Evolutionary conservation across 92 coral and sea anemone species (phyloP), one percentile per base, ranked within the genome.

Genomic region (Siderastrea radians): DNA sequence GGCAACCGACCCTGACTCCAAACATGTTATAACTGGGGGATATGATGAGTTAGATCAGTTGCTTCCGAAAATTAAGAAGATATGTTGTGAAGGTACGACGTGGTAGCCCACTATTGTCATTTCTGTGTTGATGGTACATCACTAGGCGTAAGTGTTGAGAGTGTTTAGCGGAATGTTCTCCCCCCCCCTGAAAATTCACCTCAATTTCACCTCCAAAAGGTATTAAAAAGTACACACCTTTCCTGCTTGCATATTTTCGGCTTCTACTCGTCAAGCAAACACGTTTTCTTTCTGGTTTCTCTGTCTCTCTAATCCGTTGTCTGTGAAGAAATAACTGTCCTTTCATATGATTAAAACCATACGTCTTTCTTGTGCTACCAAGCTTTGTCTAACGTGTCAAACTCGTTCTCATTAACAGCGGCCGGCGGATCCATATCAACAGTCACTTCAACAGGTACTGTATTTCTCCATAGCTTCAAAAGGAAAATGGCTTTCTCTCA

Each of bases 1-100:
- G 90, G 95, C 95, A 47, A 82, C 95, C 2, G 88, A 89, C 44
- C 93, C 95, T 16, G 75, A 89, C 70, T 78, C 84, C 61, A 76
- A 85, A 44, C 88, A 89, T 54, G 95, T 92, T 16, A 58, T 92
- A 53, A 89, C 87, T 11, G 95, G 85, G 7, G 88, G 59, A 38
- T 92, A 89, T 46, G 85, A 89, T 13, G 73, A 78, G 52, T 53
- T 92, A 10, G 87, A 79, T 49, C 60, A 82, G 48, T 5, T 89
- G 49, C 90, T 92, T 7, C 86, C 91, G 13, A 79, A 55, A 75
- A 75, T 92, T 11, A 92, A 92, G 49, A 83, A 84, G 75, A 49
- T 64, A n/a, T 80, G 73, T 16, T 92, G 95, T 66, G 78, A 67
- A 19, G 95, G 95, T 92, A 26, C 60, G 44, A 44, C 13, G 0